Percentiles rank a stretch among this genome's conserved stretches.
Conservation (phyloP, 2,113 vertebrate species). For the Xyliphius kryptos region DNA sequence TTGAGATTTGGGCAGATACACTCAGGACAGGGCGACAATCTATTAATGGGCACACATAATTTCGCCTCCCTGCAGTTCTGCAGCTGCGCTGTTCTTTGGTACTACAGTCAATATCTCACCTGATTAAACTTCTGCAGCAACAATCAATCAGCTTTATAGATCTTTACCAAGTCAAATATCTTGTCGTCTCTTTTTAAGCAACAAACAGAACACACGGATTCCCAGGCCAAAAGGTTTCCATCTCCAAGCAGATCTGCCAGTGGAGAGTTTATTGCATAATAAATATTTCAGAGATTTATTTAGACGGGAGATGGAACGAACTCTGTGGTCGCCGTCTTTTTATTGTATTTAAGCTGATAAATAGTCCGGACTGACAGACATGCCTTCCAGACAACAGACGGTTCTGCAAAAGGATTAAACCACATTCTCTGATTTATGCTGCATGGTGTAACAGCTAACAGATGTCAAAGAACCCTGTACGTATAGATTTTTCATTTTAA, state of each 20-base stretch:
- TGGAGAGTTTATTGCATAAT: background rate
- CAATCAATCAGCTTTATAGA: no score
- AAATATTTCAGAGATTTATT: constrained; percentile 1
- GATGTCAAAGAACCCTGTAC: background rate
- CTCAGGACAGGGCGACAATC: no score
- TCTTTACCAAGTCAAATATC: no score
- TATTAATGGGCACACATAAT: no score
- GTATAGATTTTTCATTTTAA: constrained; percentile 1
- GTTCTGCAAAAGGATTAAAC: constrained; percentile 8
- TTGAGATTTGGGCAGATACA: no score
- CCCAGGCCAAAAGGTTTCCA: no score
- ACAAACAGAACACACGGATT: constrained; percentile 37
- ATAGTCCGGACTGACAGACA: constrained; percentile 10
- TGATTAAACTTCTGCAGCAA: background rate
- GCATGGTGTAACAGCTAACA: constrained; percentile 21
- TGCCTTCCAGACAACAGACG: constrained; percentile 1
- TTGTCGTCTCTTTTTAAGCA: constrained; percentile 30
- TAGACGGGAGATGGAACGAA: constrained; percentile 41
- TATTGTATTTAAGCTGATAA: constrained; percentile 6
- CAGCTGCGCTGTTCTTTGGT: constrained; percentile 1
- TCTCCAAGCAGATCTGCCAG: background rate
- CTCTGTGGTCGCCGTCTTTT: background rate
- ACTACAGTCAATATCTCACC: constrained; percentile 31
- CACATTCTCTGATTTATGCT: constrained; percentile 8
- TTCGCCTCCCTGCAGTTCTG: background rate